phyloP scores from a whole-genome alignment of 2,797 vertebrate genomes.

The Peromyscus aztecus region DNA sequence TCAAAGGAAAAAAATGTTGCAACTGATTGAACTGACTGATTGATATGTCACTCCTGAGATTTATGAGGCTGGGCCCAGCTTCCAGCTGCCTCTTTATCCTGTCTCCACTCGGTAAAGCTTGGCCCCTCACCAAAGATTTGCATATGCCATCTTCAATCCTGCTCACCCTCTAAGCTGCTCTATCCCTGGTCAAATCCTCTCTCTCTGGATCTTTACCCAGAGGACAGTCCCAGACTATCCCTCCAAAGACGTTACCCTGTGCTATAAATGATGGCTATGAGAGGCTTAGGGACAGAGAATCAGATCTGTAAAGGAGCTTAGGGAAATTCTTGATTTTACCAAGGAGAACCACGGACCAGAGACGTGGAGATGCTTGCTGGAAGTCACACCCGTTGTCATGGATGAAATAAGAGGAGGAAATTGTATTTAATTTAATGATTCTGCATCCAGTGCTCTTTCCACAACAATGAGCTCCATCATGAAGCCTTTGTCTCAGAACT shows the following conservation, averaged over 20 bases:
- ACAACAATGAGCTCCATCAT: accelerated
- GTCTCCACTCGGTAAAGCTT: slow-evolving; percentile 42
- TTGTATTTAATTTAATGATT: background rate
- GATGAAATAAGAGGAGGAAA: background rate
- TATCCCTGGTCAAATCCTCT: slow-evolving; percentile 48
- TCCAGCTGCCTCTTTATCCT: slow-evolving; percentile 60
- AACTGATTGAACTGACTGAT: slow-evolving; percentile 78
- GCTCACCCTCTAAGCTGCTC: slow-evolving; percentile 28
- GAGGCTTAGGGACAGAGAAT: background rate
- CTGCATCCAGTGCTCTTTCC: background rate
- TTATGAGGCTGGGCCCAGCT: slow-evolving; percentile 19
- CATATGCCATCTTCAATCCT: slow-evolving; percentile 53
- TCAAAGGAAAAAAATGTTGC: slow-evolving; percentile 68
- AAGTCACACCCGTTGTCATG: background rate
- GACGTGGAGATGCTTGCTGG: background rate
- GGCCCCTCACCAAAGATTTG: slow-evolving; percentile 68
- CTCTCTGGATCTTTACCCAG: slow-evolving; percentile 47
- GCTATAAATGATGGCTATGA: background rate
- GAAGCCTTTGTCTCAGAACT: background rate
- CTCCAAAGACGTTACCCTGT: background rate
- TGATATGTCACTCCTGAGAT: slow-evolving; percentile 73
- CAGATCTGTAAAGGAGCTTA: background rate
- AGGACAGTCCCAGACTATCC: slow-evolving; percentile 33
- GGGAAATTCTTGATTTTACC: background rate
- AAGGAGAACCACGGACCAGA: background rate